These are phyloP conservation scores for Eustalomyia histrio DNA, from an alignment of 2,888 invertebrate species.

Conservation along the genomic window DNA sequence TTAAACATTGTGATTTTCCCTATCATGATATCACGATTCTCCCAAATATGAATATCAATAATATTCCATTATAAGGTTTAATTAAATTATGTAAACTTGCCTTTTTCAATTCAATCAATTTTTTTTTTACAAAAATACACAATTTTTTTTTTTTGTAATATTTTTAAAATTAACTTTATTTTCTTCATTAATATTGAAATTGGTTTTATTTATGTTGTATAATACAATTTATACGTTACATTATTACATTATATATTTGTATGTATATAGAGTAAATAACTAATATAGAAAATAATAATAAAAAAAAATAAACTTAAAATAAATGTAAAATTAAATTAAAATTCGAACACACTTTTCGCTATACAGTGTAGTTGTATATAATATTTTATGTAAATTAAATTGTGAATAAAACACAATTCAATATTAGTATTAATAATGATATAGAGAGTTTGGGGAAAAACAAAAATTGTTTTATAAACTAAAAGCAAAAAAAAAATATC, in stretches of 20 bases:
- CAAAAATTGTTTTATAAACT: background rate
- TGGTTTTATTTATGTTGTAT: constrained; percentile 23
- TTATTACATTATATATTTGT: constrained; percentile 65
- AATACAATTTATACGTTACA: constrained; percentile 66
- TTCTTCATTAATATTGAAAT: constrained; percentile 68
- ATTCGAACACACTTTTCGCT: constrained; percentile 74
- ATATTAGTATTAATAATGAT: background rate
- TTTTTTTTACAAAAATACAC: no score
- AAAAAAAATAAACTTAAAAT: constrained; percentile 45
- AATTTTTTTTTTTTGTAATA: constrained; percentile 43
- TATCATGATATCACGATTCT: no score
- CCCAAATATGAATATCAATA: no score
- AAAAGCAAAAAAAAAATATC: background rate
- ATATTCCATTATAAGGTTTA: no score
- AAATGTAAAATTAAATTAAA: constrained; percentile 71
- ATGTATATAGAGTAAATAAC: constrained; percentile 19
- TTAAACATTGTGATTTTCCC: no score
- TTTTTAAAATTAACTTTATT: constrained; percentile 70
- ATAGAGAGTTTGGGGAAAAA: constrained; percentile 1
- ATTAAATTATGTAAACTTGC: no score
- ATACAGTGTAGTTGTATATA: constrained; percentile 3
- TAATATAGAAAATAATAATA: constrained; percentile 27
- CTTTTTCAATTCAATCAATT: no score
- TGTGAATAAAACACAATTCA: constrained; percentile 12
- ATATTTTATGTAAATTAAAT: constrained; percentile 39